Conservation (phyloP, 2,888 invertebrate species). For the Rotaria macrura region DNA sequence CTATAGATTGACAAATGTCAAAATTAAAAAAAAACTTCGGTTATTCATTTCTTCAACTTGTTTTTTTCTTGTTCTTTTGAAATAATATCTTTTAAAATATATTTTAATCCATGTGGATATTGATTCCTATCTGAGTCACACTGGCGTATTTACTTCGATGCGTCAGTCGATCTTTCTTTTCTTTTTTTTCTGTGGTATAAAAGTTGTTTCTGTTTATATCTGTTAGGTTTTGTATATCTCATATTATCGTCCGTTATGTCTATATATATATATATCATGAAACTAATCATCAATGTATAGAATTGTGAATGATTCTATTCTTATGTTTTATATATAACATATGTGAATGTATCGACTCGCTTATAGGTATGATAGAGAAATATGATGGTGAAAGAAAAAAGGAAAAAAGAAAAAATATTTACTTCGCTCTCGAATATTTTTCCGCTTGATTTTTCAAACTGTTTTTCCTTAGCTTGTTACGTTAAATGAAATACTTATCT, state of each 20-base stretch:
- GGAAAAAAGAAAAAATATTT: too few species aligned
- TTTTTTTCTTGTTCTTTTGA: neutral
- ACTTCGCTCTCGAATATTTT: neutral
- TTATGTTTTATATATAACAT: neutral
- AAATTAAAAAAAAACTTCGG: neutral
- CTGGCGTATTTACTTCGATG: neutral
- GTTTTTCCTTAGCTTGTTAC: neutral
- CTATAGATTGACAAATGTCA: too few species aligned
- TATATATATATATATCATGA: neutral
- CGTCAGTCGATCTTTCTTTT: neutral
- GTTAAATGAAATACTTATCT: too few species aligned
- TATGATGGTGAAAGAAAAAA: too few species aligned
- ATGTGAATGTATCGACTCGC: too few species aligned
- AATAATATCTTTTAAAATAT: neutral
- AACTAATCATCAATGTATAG: neutral
- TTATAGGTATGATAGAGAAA: too few species aligned
- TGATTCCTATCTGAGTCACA: neutral
- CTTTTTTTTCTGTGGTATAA: neutral
- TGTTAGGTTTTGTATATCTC: neutral
- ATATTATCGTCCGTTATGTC: neutral
- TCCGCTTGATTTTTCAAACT: neutral
- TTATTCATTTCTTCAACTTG: neutral
- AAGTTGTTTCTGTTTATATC: neutral
- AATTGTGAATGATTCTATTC: neutral
- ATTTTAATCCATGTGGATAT: neutral